Conservation (phyloP, 2,113 vertebrate species). For the Hemiscyllium ocellatum region DNA sequence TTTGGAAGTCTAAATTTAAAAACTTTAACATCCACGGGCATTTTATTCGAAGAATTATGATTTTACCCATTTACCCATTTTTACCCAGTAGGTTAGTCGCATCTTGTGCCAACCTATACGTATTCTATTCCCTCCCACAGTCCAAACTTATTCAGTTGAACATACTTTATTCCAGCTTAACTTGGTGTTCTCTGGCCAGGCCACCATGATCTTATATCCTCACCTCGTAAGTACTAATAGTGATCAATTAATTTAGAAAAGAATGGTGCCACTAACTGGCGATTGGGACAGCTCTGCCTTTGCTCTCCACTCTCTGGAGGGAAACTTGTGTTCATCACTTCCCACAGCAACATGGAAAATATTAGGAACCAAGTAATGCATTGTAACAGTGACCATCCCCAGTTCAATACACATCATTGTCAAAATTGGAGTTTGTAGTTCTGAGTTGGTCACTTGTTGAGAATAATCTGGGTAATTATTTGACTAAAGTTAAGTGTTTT, state of each 20-base stretch:
- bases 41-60: background rate
- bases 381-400: background rate
- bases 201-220: background rate
- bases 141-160: background rate
- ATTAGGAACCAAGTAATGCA: background rate
- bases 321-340: background rate
- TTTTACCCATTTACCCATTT: background rate
- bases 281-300: background rate
- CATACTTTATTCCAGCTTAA: background rate
- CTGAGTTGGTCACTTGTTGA: background rate
- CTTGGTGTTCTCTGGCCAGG: background rate
- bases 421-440: background rate
- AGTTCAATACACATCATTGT: background rate
- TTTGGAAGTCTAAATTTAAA: background rate
- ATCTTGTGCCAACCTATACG: background rate
- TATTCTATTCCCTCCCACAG: background rate
- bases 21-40: background rate
- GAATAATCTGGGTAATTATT: background rate
- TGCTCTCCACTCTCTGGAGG: background rate
- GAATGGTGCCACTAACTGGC: background rate
- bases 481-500: background rate
- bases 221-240: background rate
- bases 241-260: background rate
- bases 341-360: background rate
- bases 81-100: background rate